These are phyloP conservation scores for Lacanobia oleracea DNA, from an alignment of 2,888 invertebrate species.

Conservation along the genomic window DNA sequence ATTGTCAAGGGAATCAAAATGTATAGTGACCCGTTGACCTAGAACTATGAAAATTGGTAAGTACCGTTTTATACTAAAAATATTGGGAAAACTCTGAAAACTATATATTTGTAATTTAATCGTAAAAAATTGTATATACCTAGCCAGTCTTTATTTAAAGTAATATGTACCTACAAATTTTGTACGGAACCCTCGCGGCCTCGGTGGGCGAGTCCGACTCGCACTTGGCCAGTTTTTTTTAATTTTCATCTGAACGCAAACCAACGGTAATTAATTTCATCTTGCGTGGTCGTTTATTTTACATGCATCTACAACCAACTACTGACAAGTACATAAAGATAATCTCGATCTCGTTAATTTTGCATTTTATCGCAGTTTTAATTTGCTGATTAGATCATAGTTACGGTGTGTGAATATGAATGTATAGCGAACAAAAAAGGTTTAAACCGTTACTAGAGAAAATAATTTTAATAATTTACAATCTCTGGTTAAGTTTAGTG, in stretches of 20 bases:
- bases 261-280: conserved; percentile 38
- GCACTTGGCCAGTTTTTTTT: background rate
- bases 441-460: conserved; percentile 48
- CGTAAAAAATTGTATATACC: no score
- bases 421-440: conserved; percentile 49
- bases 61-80: no score
- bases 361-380: conserved; percentile 58
- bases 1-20: no score
- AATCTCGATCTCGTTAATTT: conserved; percentile 64
- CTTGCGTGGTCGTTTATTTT: conserved; percentile 22
- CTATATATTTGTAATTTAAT: no score
- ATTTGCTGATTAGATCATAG: conserved; percentile 65
- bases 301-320: conserved; percentile 6
- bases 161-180: no score
- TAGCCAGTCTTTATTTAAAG: no score
- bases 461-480: conserved; percentile 46
- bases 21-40: no score
- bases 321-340: conserved; percentile 27
- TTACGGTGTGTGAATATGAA: conserved; percentile 58
- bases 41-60: no score
- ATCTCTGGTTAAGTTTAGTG: conserved; percentile 40
- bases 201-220: no score
- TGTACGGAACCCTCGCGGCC: no score
- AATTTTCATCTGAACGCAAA: conserved; percentile 34
- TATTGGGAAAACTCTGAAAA: no score